Conservation (phyloP, 2,888 invertebrate genomes). For the Lypha dubia region DNA sequence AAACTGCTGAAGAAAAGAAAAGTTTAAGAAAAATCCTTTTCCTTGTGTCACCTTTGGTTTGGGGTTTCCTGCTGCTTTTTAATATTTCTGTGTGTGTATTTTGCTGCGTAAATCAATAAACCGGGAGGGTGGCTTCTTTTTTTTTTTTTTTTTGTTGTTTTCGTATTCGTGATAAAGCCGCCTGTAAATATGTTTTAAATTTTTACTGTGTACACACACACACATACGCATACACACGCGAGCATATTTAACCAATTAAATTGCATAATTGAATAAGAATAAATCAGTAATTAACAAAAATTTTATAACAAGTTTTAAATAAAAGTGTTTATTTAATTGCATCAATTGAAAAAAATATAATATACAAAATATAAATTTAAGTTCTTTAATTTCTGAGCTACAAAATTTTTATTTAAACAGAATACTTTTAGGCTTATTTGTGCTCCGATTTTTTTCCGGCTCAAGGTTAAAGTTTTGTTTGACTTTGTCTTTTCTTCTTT, state of each 20-base stretch:
- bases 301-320: not conserved
- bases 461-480: conserved; percentile 69
- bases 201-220: not conserved
- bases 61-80: conserved; percentile 13
- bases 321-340: not conserved
- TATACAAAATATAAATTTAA: not conserved
- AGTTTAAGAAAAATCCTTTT: conserved; percentile 9
- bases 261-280: conserved; percentile 15
- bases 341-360: not conserved
- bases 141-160: conserved; percentile 32
- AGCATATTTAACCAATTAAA: not conserved
- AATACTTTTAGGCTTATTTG: conserved; percentile 67
- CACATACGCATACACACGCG: not conserved
- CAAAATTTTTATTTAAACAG: conserved; percentile 56
- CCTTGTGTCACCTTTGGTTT: conserved; percentile 17
- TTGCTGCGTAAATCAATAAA: conserved; percentile 73
- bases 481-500: conserved; percentile 29
- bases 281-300: not conserved
- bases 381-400: not conserved
- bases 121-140: conserved; percentile 71
- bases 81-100: conserved; percentile 68
- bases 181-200: conserved; percentile 57
- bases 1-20: conserved; percentile 1
- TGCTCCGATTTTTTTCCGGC: conserved; percentile 60
- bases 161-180: conserved; percentile 35